phyloP scores from a whole-genome alignment of 2,888 invertebrate genomes.

The Agonopterix heracliana region DNA sequence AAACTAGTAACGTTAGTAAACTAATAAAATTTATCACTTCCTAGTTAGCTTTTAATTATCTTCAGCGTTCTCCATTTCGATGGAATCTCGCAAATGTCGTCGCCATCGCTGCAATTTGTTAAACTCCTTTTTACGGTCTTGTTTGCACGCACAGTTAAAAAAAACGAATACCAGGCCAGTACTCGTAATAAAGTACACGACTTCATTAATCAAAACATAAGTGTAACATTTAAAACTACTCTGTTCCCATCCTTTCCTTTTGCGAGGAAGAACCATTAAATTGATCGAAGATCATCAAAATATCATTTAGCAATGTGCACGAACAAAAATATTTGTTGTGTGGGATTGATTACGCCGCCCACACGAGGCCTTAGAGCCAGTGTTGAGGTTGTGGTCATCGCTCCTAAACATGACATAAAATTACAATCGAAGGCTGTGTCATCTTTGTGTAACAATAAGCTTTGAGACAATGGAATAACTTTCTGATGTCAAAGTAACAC shows the following conservation, averaged over 20 bases:
- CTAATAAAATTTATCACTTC: neutral
- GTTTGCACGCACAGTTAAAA: too few relatives aligned
- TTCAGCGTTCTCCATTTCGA: constrained; percentile 9
- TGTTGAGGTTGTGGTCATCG: constrained; percentile 16
- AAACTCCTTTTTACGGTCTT: too few relatives aligned
- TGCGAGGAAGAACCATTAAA: neutral
- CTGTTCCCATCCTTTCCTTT: neutral
- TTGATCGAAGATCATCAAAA: constrained; percentile 10
- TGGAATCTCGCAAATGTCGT: too few relatives aligned
- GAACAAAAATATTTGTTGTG: constrained; percentile 20
- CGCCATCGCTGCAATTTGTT: too few relatives aligned
- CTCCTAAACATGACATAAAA: constrained; percentile 10
- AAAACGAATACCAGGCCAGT: too few relatives aligned
- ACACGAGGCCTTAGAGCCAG: constrained; percentile 14
- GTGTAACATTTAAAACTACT: too few relatives aligned
- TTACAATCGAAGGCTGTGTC: constrained; percentile 18
- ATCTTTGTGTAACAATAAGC: constrained; percentile 3
- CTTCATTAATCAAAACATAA: too few relatives aligned
- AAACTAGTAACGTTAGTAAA: too few relatives aligned
- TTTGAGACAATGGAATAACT: neutral
- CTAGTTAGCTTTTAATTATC: constrained; percentile 12
- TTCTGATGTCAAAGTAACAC: constrained; percentile 5
- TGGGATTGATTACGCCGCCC: constrained; percentile 20
- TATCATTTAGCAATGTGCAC: constrained; percentile 6
- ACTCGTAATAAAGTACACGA: too few relatives aligned